Evolutionary conservation across 2,113 vertebrate genomes (phyloP), one percentile per base, ranked within the genome.

Genomic region (Microcebus griseorufus): DNA sequence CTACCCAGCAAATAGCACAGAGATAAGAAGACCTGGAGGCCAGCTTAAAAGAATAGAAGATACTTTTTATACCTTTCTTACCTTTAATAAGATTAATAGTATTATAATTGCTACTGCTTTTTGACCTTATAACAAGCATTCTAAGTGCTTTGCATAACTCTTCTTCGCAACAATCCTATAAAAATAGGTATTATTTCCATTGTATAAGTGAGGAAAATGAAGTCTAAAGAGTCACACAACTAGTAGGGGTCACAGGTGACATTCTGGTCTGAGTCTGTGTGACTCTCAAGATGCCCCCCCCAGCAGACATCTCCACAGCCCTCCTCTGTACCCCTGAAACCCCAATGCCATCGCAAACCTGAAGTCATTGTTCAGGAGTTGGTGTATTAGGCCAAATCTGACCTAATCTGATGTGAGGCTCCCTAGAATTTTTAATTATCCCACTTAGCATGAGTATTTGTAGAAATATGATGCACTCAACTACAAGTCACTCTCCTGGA

Each of bases 281-380:
- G 9, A 34, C 39, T 51, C 62, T 45, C 16, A 13, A n/a, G 6
- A 8, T 39, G 39, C 8, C 27, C 9, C 16, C 53, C 34, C 58
- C 34, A 18, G 3, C 1, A 3, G 0, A 70, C 3, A 23, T 17
- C n/a, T 3, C 78, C 73, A 17, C 1, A 17, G 25, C n/a, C 29
- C 65, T 32, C 11, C 10, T 11, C 12, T 25, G 34, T 3, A 53
- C 23, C 42, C 69, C 53, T 45, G 69, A 86, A 85, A 60, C 34
- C 22, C 25, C 25, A 23, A 0, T 0, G 20, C 13, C 37, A 32
- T 32, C 14, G 5, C 62, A 84, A 58, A 64, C 12, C 42, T 32
- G 29, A 73, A 60, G 23, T 25, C 10, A 4, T 37, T 32, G 27
- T 22, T 86, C 75, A 29, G 45, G 17, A 58, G 5, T 75, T 6